A percentile compares a stretch with the other conserved stretches of the same genome.
Evolutionary conservation across 2,797 vertebrate genomes (phyloP).

Genomic region (Sebastes wilsoni): DNA sequence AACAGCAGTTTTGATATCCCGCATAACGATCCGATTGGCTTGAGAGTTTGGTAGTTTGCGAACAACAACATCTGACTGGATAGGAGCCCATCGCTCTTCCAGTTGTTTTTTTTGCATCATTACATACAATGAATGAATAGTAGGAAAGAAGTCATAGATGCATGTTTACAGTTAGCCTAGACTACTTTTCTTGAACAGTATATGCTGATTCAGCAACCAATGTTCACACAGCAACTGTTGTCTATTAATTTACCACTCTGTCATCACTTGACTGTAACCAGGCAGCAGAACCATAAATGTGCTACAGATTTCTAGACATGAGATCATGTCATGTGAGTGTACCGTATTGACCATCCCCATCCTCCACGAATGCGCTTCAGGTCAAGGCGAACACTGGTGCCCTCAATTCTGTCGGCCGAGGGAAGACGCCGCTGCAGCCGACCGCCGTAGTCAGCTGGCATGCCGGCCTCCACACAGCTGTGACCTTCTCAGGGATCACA

Average conservation of each 20-base stretch:
- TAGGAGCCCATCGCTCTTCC: neutral
- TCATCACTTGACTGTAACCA: conserved; percentile 4
- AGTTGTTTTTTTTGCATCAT: neutral
- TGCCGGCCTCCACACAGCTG: conserved; percentile 53
- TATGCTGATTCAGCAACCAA: neutral
- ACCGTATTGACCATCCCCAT: neutral
- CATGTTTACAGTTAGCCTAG: neutral
- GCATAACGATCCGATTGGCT: neutral
- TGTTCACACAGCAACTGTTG: neutral
- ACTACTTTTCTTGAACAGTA: neutral
- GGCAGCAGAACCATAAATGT: conserved; percentile 13
- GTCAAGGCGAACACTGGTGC: conserved; percentile 19
- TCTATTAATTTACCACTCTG: conserved; percentile 24
- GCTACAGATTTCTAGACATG: conserved; percentile 25
- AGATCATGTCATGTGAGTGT: neutral
- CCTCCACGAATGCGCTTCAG: neutral
- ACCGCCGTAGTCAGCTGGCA: conserved; percentile 21
- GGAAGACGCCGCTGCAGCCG: neutral
- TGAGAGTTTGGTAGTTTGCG: neutral
- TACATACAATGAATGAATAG: neutral
- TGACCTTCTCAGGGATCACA: conserved; percentile 73
- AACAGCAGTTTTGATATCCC: neutral
- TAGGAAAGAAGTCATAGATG: neutral
- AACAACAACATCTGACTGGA: neutral
- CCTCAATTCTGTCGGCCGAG: neutral